Base-by-base conservation (phyloP, 2,888 invertebrate genomes). In the Entomobrya multifasciata region DNA sequence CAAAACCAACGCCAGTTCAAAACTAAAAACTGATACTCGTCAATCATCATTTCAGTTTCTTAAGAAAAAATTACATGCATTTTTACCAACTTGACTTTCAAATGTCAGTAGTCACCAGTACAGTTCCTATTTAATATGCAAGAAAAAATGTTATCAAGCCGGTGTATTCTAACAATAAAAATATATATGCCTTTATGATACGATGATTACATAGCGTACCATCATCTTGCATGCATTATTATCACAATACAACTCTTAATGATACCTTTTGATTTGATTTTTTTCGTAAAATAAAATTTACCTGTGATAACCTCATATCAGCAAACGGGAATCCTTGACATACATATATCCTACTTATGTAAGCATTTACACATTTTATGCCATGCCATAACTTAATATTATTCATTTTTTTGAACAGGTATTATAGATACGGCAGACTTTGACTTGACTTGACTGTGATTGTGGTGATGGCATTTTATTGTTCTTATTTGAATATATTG, bases 251-350 rank as follows among this genome's bases (percentile, higher is more conserved):
- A 70, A 41, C 44, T 44, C 67, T 44, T 70, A 70, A 70, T 70
- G 44, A 70, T 70, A 70, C 67, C 15, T 11, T 62, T n/a, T n/a
- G n/a, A 30, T 5, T 2, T 10, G 49, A 49, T 15, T 25, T 27
- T 20, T 55, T 20, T 55, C 22, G 15, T 8, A 55, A 20, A 55
- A 22, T 20, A 55, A 55, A 20, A 22, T 55, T 2, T 20, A 17
- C 15, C 4, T 20, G 8, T 55, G 2, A n/a, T 55, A 20, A n/a
- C 62, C 20, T 47, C 36, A 13, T 49, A 74, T 27, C 15, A 52
- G 22, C 25, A 3, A n/a, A 11, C 22, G 10, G 15, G 27, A 52
- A 76, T 78, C 78, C 78, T 78, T 78, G 78, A 62, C 78, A 78
- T 22, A 78, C 78, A 78, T 78, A 25, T 6, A 41, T 25, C n/a